Evolutionary conservation across 2,113 vertebrate species (phyloP), one percentile per base, ranked within the genome.

Genomic region (Natator depressus): DNA sequence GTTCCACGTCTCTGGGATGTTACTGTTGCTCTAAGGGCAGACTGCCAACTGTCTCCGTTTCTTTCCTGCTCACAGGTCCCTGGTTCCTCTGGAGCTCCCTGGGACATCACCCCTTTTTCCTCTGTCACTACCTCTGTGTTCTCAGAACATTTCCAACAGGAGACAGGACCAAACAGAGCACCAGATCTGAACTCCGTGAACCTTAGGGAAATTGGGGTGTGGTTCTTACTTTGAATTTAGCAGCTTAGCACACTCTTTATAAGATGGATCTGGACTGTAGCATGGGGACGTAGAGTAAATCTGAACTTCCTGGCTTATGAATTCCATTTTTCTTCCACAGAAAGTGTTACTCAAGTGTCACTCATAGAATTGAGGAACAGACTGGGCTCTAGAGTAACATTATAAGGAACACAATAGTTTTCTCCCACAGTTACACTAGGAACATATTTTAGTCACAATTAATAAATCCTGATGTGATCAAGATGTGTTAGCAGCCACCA

Each of bases 321-420:
- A 78, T 78, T 24, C 42, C 24, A 78, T 78, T 78, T 78, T 78
- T 47, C 75, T 47, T 47, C 25, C 42, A 27, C 5, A 72, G 65
- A 10, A 24, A 25, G 4, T 54, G 83, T 80, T 72, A 65, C 59
- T 20, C 5, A 57, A 47, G 20, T 0, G 0, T 35, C 80, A 85
- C 6, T n/a, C 42, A 31, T 1, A 51, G 12, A 65, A 35, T 12
- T 24, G 1, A 20, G n/a, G 78, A 65, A 0, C 31, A 47, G 80
- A 38, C n/a, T 24, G 13, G 85, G 19, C 0, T 35, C 22, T 72
- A 11, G 14, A 8, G 35, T 14, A 49, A 47, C 8, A 12, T 19
- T 46, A 17, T 0, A 0, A 76, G 65, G 49, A 82, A 80, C 8
- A n/a, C 0, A 0, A 84, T 29, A 46, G 50, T 6, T 2, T 9